Conservation (phyloP, 2,113 vertebrate species). For the Proteles cristata region DNA sequence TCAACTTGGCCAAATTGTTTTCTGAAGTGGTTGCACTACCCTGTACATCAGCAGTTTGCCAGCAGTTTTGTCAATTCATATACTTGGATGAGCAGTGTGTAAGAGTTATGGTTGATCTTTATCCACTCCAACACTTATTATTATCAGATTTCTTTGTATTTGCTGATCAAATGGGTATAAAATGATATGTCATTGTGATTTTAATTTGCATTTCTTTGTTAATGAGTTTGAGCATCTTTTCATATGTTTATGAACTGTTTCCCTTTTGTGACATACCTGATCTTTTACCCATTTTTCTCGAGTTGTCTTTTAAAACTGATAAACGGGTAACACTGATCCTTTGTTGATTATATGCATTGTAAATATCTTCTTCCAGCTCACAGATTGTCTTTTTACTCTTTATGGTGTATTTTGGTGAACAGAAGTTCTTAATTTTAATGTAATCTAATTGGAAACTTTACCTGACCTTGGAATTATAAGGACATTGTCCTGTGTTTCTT, state of each 20-base stretch:
- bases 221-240: constrained; percentile 43
- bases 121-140: background rate
- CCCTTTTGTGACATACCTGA: constrained; percentile 6
- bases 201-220: constrained; percentile 56
- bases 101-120: background rate
- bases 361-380: constrained; percentile 32
- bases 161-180: background rate
- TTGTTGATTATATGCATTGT: background rate
- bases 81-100: background rate
- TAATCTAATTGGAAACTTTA: constrained; percentile 15
- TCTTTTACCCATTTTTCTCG: constrained; percentile 4
- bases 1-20: background rate
- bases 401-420: constrained; percentile 28
- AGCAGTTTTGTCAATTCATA: constrained; percentile 7
- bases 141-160: constrained; percentile 19
- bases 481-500: constrained; percentile 12
- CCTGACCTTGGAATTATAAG: background rate
- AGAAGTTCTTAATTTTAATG: constrained; percentile 42
- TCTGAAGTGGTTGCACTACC: background rate
- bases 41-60: background rate
- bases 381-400: background rate
- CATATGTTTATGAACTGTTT: background rate
- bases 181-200: constrained; percentile 17
- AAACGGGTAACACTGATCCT: background rate
- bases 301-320: constrained; percentile 29